Evolutionary conservation across 2,888 invertebrate species (phyloP).

Genomic region (Pandemis heparana): DNA sequence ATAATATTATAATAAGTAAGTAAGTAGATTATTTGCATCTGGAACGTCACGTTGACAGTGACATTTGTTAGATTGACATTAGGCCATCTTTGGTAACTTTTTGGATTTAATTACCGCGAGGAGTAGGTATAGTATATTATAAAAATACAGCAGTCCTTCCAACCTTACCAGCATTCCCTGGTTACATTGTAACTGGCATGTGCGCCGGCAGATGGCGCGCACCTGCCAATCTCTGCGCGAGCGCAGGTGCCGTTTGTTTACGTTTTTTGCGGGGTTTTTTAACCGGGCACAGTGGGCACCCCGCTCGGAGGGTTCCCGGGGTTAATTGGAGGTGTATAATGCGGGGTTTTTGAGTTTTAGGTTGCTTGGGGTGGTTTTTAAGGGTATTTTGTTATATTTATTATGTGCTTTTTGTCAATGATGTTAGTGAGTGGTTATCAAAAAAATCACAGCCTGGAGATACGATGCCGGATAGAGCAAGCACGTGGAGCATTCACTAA

Average conservation of each 20-base stretch:
- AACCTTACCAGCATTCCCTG: neutral
- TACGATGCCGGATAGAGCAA: too few species aligned
- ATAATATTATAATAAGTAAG: too few species aligned
- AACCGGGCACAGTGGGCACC: conserved; percentile 7
- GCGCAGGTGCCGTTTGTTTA: conserved; percentile 79
- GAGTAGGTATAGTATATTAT: too few species aligned
- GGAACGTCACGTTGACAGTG: too few species aligned
- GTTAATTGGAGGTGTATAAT: conserved; percentile 12
- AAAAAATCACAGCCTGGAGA: too few species aligned
- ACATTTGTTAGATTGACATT: too few species aligned
- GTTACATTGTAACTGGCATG: conserved; percentile 22
- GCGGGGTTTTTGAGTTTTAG: neutral
- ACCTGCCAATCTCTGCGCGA: conserved; percentile 82
- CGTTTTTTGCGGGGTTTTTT: conserved; percentile 66
- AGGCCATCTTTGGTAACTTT: too few species aligned
- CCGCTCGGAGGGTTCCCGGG: neutral
- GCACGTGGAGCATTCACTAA: too few species aligned
- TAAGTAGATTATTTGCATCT: too few species aligned
- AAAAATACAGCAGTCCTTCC: neutral
- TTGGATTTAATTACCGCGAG: too few species aligned
- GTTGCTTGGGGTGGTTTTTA: neutral
- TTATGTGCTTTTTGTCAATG: neutral
- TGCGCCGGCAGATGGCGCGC: conserved; percentile 69
- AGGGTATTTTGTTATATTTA: neutral
- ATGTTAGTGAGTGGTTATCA: too few species aligned